A percentile compares a stretch with the other conserved stretches of the same genome.
These are phyloP conservation scores for Brachypteracias leptosomus DNA, from an alignment of 2,113 vertebrate species.

Conservation along the genomic window DNA sequence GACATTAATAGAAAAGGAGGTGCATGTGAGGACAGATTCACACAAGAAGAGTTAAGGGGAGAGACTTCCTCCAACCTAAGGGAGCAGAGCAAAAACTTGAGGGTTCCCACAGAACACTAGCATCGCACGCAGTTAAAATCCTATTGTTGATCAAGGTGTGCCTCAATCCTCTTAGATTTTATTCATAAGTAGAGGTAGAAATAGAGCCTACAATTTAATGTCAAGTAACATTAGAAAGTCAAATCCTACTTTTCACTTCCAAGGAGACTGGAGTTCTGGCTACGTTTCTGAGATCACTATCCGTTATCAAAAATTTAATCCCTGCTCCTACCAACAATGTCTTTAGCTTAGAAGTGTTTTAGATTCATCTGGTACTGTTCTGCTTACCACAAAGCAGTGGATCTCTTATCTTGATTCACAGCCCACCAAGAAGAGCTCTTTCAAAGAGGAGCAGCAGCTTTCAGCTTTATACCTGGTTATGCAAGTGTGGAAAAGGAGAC, in stretches of 20 bases:
- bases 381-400: not conserved
- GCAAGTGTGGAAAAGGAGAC: not conserved
- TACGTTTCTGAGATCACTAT: not conserved
- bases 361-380: not conserved
- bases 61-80: not conserved
- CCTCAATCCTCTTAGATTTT: not conserved
- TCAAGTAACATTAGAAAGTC: not conserved
- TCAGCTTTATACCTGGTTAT: not conserved
- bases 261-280: not conserved
- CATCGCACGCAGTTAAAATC: not conserved
- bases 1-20: not conserved
- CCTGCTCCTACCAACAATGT: not conserved
- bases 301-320: not conserved
- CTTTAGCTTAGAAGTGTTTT: not conserved
- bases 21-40: not conserved
- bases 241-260: not conserved
- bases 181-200: not conserved
- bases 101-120: not conserved
- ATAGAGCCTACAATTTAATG: not conserved
- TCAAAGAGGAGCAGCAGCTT: not conserved
- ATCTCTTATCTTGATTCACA: not conserved
- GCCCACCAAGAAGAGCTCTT: not conserved
- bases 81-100: not conserved
- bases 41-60: fast-evolving
- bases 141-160: not conserved